Evolutionary conservation across 2,888 invertebrate species (phyloP).

Genomic region (Vanessa cardui): DNA sequence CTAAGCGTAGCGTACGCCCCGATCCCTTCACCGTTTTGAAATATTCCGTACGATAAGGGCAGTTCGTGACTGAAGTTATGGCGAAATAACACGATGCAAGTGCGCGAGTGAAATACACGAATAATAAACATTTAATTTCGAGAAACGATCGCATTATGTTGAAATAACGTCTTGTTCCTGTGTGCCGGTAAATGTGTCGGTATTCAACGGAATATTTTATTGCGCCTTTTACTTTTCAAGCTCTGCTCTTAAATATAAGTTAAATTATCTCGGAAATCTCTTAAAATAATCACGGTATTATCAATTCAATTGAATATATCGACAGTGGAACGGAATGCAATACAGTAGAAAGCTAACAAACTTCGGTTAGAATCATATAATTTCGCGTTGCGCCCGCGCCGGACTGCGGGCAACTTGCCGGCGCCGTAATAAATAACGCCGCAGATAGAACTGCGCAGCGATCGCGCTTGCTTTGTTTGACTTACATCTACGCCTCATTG

Average conservation of each 20-base stretch:
- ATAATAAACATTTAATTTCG: constrained; percentile 32
- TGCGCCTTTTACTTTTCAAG: constrained; percentile 8
- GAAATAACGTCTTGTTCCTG: constrained; percentile 36
- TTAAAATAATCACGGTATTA: constrained; percentile 15
- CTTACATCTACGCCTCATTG: constrained; percentile 46
- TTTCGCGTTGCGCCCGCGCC: constrained; percentile 30
- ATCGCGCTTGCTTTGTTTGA: constrained; percentile 46
- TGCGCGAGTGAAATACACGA: constrained; percentile 27
- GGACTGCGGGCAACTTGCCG: constrained; percentile 24
- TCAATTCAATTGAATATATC: constrained; percentile 12
- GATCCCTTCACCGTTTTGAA: constrained; percentile 41
- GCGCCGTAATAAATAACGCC: constrained; percentile 58
- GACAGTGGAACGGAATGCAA: constrained; percentile 21
- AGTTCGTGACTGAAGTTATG: constrained; percentile 43
- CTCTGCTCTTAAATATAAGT: background rate
- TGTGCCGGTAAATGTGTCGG: background rate
- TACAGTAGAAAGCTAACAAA: constrained; percentile 34
- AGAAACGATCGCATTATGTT: constrained; percentile 45
- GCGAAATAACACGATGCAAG: constrained; percentile 46
- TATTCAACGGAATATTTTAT: constrained; percentile 3
- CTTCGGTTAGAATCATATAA: constrained; percentile 34
- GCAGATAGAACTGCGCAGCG: constrained; percentile 50
- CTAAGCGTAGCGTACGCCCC: constrained; percentile 19
- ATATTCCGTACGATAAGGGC: constrained; percentile 38
- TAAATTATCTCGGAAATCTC: constrained; percentile 6